phyloP scores from a whole-genome alignment of 2,113 vertebrate genomes.

The Hydrolagus affinis region DNA sequence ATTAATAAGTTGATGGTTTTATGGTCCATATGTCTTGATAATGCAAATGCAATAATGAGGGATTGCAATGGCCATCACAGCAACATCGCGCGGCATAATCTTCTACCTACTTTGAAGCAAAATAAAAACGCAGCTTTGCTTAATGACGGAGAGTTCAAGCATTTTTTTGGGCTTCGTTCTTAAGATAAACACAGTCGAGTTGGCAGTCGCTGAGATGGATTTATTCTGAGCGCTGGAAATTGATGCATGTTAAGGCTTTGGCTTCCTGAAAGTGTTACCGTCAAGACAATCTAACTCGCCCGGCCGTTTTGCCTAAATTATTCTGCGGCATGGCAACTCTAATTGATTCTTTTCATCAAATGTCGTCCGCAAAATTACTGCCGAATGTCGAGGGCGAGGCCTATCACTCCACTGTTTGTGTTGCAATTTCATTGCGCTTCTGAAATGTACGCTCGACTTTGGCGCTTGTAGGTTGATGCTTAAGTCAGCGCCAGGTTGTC shows the following conservation, averaged over 20 bases:
- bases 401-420: constrained; percentile 8
- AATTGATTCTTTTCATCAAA: constrained; percentile 27
- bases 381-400: constrained; percentile 1
- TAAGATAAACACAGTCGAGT: neutral
- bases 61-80: neutral
- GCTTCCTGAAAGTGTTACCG: neutral
- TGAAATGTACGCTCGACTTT: neutral
- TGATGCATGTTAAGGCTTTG: neutral
- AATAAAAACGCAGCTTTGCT: neutral
- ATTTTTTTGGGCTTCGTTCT: neutral
- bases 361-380: constrained; percentile 9
- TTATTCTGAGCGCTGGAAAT: neutral
- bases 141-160: constrained; percentile 6
- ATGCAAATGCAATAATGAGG: no score
- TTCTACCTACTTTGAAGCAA: neutral
- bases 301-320: constrained; percentile 16
- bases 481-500: constrained; percentile 8
- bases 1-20: neutral
- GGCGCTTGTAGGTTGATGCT: neutral
- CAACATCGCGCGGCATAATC: neutral
- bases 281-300: neutral
- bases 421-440: neutral
- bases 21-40: neutral
- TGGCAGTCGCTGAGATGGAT: neutral
- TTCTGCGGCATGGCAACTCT: constrained; percentile 4